Evolutionary conservation across 1,140 invertebrate genomes (phyloP).

Genomic region (Asbolus verrucosus): DNA sequence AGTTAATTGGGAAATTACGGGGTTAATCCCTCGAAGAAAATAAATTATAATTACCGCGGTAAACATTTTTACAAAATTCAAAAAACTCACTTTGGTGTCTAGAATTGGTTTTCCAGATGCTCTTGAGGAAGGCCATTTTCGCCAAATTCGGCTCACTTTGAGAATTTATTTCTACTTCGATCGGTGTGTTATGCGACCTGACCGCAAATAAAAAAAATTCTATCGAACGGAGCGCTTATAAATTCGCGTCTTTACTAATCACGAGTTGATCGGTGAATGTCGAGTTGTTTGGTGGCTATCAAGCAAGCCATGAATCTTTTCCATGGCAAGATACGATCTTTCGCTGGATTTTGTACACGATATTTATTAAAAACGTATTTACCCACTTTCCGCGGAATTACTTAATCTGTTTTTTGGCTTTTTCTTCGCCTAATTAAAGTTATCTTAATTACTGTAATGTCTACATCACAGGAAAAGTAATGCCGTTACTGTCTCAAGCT

Average conservation of each 20-base stretch:
- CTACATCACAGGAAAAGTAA: background rate
- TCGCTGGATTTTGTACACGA: background rate
- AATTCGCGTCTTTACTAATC: constrained; percentile 35
- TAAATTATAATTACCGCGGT: too few relatives aligned
- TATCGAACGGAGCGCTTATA: constrained; percentile 12
- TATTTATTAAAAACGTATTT: background rate
- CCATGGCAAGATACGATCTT: constrained; percentile 33
- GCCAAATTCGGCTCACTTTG: background rate
- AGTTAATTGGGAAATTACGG: too few relatives aligned
- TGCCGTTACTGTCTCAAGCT: background rate
- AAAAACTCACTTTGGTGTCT: constrained; percentile 77
- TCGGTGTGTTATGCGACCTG: background rate
- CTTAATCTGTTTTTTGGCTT: constrained; percentile 20
- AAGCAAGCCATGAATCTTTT: constrained; percentile 30
- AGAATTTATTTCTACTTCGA: background rate
- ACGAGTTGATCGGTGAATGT: constrained; percentile 42
- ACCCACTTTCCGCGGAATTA: constrained; percentile 25
- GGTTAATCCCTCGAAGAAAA: too few relatives aligned
- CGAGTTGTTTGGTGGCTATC: constrained; percentile 3
- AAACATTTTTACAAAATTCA: constrained; percentile 43
- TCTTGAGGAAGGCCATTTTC: constrained; percentile 72
- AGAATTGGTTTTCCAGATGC: constrained; percentile 75
- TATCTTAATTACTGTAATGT: background rate
- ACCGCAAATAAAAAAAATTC: background rate
- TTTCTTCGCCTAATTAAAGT: background rate